A percentile compares a stretch with the other conserved stretches of the same genome.
Conservation (phyloP, 2,888 invertebrate species). For the Torymus texanus region DNA sequence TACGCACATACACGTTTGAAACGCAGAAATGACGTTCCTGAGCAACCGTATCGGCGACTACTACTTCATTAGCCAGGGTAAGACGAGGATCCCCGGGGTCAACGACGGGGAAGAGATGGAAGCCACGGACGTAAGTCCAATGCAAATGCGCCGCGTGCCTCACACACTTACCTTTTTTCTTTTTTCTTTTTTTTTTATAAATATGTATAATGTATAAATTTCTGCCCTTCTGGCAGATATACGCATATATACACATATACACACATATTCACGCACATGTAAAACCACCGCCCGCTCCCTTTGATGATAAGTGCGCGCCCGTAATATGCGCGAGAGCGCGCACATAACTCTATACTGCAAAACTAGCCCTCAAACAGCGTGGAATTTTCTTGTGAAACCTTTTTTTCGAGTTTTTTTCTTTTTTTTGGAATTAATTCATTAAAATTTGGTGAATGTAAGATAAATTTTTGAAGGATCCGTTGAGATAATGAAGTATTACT, state of each 20-base stretch:
- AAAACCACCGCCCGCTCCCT: constrained; percentile 10
- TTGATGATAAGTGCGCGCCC: background rate
- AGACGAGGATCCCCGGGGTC: constrained; percentile 94
- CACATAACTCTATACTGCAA: background rate
- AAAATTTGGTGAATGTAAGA: no score
- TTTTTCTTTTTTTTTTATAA: no score
- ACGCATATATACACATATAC: no score
- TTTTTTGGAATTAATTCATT: no score
- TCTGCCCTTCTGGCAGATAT: no score
- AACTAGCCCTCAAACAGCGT: background rate
- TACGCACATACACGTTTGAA: constrained; percentile 55
- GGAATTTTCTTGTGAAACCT: no score
- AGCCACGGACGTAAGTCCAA: constrained; percentile 88
- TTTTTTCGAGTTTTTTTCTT: background rate
- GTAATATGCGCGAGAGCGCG: no score
- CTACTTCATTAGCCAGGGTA: constrained; percentile 95
- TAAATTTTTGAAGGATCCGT: no score
- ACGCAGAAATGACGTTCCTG: constrained; percentile 88
- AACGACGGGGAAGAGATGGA: constrained; percentile 94
- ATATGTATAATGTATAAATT: no score
- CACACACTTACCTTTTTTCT: background rate
- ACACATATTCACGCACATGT: background rate
- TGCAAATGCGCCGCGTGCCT: background rate
- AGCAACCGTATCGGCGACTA: constrained; percentile 91
- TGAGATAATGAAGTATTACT: no score